Conservation (phyloP, 2,113 vertebrate species). For the Apeltes quadracus region DNA sequence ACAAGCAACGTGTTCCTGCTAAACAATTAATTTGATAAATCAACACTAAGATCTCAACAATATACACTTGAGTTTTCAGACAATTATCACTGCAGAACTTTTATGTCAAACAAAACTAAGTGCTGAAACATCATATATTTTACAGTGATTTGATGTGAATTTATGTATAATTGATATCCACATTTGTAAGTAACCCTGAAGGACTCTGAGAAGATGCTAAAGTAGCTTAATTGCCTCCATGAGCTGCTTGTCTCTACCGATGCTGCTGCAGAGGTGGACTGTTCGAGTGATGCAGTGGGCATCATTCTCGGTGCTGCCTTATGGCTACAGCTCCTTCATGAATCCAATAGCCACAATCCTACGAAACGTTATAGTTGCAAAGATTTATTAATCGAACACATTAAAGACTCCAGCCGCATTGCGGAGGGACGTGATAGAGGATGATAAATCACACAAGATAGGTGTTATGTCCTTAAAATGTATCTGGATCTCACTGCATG, state of each 20-base stretch:
- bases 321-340: neutral
- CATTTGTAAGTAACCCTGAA: neutral
- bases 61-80: neutral
- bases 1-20: neutral
- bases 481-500: neutral
- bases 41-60: neutral
- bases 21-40: neutral
- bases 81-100: neutral
- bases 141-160: neutral
- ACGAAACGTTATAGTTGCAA: neutral
- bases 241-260: neutral
- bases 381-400: neutral
- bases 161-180: neutral
- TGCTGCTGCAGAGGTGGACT: neutral
- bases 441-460: neutral
- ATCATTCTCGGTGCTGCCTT: neutral
- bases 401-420: neutral
- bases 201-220: conserved; percentile 1
- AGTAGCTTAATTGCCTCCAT: neutral
- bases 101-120: neutral
- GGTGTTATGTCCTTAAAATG: neutral
- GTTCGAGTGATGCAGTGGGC: too few species aligned
- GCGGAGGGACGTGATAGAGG: neutral
- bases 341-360: neutral
- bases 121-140: neutral